These are phyloP conservation scores for Cephus sareptanus DNA, from an alignment of 2,888 invertebrate species.

Conservation along the genomic window DNA sequence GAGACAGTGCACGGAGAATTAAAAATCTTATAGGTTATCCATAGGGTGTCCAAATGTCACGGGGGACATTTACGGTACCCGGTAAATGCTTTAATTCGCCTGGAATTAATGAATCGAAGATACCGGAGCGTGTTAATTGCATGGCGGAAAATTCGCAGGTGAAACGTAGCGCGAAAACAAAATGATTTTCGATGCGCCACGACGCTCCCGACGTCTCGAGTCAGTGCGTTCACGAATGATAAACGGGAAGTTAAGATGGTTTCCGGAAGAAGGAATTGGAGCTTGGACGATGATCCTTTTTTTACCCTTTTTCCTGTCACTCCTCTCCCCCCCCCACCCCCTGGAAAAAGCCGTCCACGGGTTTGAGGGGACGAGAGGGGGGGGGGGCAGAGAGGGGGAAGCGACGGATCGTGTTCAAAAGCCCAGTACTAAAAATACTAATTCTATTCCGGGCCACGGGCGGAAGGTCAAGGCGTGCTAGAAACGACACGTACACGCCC, in stretches of 20 bases:
- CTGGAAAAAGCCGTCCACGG: neutral
- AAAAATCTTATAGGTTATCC: neutral
- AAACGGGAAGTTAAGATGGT: neutral
- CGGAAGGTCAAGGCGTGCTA: slow-evolving; percentile 55
- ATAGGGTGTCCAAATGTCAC: neutral
- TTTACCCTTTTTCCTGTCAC: neutral
- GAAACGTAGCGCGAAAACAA: slow-evolving; percentile 5
- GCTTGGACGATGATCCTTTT: neutral
- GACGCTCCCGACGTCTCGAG: neutral
- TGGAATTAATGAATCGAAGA: neutral
- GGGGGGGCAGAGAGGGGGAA: neutral
- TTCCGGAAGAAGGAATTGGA: neutral
- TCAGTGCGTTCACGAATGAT: neutral
- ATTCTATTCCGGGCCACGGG: slow-evolving; percentile 47
- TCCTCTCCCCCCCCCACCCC: neutral
- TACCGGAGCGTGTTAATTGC: neutral
- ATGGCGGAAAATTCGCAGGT: neutral
- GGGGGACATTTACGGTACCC: neutral
- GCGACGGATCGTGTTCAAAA: slow-evolving; percentile 27
- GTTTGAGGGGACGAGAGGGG: slow-evolving; percentile 12
- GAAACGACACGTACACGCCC: slow-evolving; percentile 31
- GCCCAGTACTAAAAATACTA: slow-evolving; percentile 48
- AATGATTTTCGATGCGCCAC: slow-evolving; percentile 1
- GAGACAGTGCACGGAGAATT: neutral
- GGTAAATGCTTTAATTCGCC: neutral